phyloP scores from a whole-genome alignment of 1,140 invertebrate species.

The Brachionus asplanchnoidis region DNA sequence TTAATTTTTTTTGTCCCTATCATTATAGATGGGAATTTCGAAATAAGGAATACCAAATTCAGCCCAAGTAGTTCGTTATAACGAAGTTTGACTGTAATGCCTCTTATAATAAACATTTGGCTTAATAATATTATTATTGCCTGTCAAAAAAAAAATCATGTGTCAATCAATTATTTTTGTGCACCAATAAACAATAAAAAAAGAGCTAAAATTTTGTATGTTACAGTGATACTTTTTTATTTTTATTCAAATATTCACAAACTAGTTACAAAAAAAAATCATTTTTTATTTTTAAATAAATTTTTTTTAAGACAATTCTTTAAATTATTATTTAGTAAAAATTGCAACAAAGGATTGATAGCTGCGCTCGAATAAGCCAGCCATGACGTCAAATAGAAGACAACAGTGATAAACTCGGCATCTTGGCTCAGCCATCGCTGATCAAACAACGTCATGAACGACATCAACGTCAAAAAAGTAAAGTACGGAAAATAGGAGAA shows the following conservation, averaged over 20 bases:
- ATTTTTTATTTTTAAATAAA: not conserved
- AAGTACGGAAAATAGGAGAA: constrained; percentile 35
- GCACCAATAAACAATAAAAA: no score
- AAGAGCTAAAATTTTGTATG: no score
- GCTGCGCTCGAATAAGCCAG: constrained; percentile 29
- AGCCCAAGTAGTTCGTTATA: no score
- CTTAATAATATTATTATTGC: no score
- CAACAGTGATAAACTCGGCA: not conserved
- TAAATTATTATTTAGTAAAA: constrained; percentile 28
- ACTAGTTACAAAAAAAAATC: not conserved
- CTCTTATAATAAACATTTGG: no score
- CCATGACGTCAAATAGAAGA: not conserved
- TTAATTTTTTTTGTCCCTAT: no score
- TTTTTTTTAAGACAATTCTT: constrained; percentile 5
- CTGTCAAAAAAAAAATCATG: no score
- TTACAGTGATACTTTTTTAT: no score
- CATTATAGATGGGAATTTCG: no score
- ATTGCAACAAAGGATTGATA: constrained; percentile 25
- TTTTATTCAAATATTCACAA: not conserved
- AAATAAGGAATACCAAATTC: no score
- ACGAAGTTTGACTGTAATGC: no score
- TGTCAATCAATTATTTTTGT: no score
- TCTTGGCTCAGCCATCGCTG: not conserved
- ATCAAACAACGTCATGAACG: not conserved
- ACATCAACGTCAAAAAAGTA: constrained; percentile 2